These are phyloP conservation scores for Podarcis siculus DNA, from an alignment of 2,797 vertebrate species.

Conservation along the genomic window DNA sequence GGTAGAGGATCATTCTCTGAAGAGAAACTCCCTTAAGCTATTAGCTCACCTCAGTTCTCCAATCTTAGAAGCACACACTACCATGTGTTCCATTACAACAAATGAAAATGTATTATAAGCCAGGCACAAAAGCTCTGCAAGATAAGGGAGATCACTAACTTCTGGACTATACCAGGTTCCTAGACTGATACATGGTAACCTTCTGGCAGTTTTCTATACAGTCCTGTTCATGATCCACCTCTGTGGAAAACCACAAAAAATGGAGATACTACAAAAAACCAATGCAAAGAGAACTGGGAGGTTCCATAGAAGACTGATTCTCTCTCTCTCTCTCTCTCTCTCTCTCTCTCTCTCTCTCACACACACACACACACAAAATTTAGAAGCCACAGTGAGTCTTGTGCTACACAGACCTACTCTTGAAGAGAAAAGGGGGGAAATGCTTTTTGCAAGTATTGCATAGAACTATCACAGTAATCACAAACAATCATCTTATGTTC, in stretches of 20 bases:
- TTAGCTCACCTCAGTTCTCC: too few species aligned
- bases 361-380: background rate
- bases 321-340: too few species aligned
- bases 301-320: background rate
- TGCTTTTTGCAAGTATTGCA: background rate
- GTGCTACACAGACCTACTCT: background rate
- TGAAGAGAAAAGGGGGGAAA: background rate
- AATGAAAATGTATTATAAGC: too few species aligned
- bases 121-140: too few species aligned
- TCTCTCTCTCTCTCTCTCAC: too few species aligned
- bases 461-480: background rate
- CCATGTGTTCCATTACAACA: too few species aligned
- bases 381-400: background rate
- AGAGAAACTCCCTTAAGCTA: too few species aligned
- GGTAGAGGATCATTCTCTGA: too few species aligned
- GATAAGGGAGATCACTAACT: too few species aligned
- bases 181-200: too few species aligned
- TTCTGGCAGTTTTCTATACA: background rate
- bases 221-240: background rate
- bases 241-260: background rate
- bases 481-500: background rate
- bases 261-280: background rate
- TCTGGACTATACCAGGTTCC: too few species aligned
- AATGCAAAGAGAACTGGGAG: background rate
- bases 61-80: too few species aligned